Percentiles rank a stretch among this genome's conserved stretches.
phyloP scores from a whole-genome alignment of 2,888 invertebrate genomes.

The Heliothis peltigera region DNA sequence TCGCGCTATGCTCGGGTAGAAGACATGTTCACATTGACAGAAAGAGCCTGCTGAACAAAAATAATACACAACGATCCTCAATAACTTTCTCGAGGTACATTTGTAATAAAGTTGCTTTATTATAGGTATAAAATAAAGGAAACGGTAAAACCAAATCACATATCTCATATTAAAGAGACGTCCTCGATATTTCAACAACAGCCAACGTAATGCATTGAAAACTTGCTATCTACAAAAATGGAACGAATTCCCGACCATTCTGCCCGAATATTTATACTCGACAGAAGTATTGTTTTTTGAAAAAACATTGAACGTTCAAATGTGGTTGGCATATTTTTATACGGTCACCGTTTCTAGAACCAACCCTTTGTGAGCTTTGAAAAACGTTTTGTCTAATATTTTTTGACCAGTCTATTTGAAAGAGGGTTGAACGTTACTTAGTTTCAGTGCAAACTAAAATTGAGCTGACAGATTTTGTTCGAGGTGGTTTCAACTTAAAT shows the following conservation, averaged over 20 bases:
- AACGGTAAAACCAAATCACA: not conserved
- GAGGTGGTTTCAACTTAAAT: slow-evolving; percentile 1
- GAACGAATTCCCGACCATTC: slow-evolving; percentile 25
- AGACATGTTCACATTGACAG: too few relatives aligned
- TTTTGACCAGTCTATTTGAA: slow-evolving; percentile 7
- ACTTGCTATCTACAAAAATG: slow-evolving; percentile 1
- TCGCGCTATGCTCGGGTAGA: too few relatives aligned
- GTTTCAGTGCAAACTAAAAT: slow-evolving; percentile 2
- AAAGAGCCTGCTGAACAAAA: too few relatives aligned
- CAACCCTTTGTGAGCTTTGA: slow-evolving; percentile 30
- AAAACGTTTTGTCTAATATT: slow-evolving; percentile 15
- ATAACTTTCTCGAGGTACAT: too few relatives aligned
- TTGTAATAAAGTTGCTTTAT: too few relatives aligned
- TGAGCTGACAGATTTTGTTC: slow-evolving; percentile 12
- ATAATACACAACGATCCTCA: too few relatives aligned
- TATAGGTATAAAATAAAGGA: too few relatives aligned
- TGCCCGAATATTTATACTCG: slow-evolving; percentile 45
- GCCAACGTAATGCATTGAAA: not conserved
- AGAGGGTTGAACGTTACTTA: not conserved
- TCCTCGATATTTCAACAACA: not conserved
- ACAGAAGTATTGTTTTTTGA: slow-evolving; percentile 48
- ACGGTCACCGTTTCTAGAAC: slow-evolving; percentile 29
- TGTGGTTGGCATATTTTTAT: slow-evolving; percentile 43
- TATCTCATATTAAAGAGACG: not conserved
- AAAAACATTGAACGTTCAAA: slow-evolving; percentile 48